phyloP scores from a whole-genome alignment of 2,113 vertebrate genomes.

The Speoplatyrhinus poulsoni region DNA sequence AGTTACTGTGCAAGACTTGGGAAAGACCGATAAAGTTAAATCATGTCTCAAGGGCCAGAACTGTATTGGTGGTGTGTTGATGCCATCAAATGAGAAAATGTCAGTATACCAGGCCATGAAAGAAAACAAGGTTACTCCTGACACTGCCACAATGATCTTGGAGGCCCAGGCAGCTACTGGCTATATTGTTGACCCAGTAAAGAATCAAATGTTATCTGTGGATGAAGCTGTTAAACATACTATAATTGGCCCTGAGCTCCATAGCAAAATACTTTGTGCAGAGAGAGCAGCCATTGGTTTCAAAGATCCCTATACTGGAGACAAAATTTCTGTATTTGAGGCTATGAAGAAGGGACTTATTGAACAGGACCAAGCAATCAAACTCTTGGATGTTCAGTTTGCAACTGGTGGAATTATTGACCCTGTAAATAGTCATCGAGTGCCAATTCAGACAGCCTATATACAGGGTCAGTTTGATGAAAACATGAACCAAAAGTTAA shows the following conservation, averaged over 20 bases:
- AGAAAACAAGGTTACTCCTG: constrained; percentile 81
- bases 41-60: constrained; percentile 83
- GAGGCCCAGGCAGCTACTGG: constrained; percentile 94
- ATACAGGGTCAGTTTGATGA: constrained; percentile 83
- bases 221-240: constrained; percentile 89
- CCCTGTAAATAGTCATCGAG: constrained; percentile 86
- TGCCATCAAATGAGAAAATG: constrained; percentile 86
- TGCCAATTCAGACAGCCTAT: constrained; percentile 85
- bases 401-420: constrained; percentile 92
- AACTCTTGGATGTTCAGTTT: constrained; percentile 90
- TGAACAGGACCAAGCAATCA: constrained; percentile 83
- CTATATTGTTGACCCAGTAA: constrained; percentile 86
- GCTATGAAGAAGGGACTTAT: constrained; percentile 92
- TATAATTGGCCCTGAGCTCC: constrained; percentile 88
- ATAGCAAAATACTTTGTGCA: constrained; percentile 88
- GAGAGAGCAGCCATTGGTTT: constrained; percentile 92
- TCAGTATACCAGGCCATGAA: constrained; percentile 89
- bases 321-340: constrained; percentile 91
- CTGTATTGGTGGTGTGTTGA: constrained; percentile 81
- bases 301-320: constrained; percentile 89
- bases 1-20: constrained; percentile 78
- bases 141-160: constrained; percentile 82
- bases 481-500: constrained; percentile 82
- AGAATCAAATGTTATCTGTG: constrained; percentile 81
- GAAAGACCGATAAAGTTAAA: constrained; percentile 78